Base-by-base conservation (phyloP, 2,113 vertebrate genomes). In the Myrmophylax atrothorax region DNA sequence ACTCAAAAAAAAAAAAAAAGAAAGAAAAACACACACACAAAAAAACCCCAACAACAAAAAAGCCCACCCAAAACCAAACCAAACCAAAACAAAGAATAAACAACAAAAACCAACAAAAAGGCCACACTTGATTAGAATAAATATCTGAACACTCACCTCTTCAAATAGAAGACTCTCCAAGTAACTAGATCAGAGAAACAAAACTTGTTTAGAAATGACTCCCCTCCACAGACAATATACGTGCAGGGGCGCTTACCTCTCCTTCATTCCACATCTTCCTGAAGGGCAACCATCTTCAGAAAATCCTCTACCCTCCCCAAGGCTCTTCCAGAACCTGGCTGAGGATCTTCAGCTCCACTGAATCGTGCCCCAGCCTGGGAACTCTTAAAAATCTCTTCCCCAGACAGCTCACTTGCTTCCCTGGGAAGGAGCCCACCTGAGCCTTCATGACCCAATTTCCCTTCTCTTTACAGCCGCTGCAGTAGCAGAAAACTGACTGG, bases 231-330 rank as follows among this genome's bases (percentile, higher is more conserved):
- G 28, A 18, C 12, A 3, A 10, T 1, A 1, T 6, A 25, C 35
- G 29, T 78, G 10, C 5, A 60, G 26, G 4, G 2, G 3, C 0
- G 14, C 14, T 64, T 50, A 29, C 3, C 50, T 4, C 42, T 60
- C 19, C 56, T 47, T 75, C 47, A 15, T 4, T 38, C 22, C 1
- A 0, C 10, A 6, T 16, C 26, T 38, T 90, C 29, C 62, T 42
- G 20, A 82, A 85, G 9, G 2, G 6, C 23, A 47, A 18, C 9
- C n/a, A 38, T 23, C 18, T 52, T 82, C 60, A 82, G 11, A 63
- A 18, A 35, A 58, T 9, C 5, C 24, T 59, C 47, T 38, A 1
- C 2, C 26, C 10, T 35, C 18, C 24, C 23, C 17, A 66, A 16
- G 7, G 7, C 28, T 29, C 17, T 59, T 44, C 12, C 18, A 76